Conservation (phyloP, 2,888 invertebrate species). For the Heliconius erato region DNA sequence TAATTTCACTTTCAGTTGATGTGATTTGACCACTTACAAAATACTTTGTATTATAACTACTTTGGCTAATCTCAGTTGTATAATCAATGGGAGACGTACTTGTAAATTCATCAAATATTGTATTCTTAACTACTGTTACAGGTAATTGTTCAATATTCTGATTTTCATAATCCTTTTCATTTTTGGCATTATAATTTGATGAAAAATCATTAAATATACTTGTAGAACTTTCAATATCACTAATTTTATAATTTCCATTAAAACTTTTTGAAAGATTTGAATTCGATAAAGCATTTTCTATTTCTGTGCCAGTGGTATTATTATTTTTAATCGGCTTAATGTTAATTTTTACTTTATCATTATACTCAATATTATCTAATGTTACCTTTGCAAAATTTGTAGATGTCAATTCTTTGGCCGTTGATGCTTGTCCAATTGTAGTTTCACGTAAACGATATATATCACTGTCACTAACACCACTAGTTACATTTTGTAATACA, state of each 20-base stretch:
- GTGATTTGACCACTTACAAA: background rate
- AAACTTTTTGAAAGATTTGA: background rate
- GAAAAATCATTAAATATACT: background rate
- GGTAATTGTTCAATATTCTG: background rate
- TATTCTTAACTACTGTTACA: background rate
- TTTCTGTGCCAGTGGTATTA: background rate
- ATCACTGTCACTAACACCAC: constrained; percentile 37
- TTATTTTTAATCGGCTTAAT: background rate
- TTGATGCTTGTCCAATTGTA: constrained; percentile 8
- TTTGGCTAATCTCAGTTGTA: background rate
- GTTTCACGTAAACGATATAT: background rate
- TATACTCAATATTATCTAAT: constrained; percentile 6
- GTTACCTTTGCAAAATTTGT: constrained; percentile 17
- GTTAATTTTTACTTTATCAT: background rate
- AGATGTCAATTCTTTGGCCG: constrained; percentile 3
- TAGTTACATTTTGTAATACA: constrained; percentile 16
- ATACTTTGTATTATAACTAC: background rate
- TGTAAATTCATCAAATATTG: background rate
- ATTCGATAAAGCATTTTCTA: background rate
- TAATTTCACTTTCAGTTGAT: background rate
- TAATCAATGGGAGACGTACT: background rate
- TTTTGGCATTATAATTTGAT: background rate
- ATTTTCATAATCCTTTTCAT: background rate
- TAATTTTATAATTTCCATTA: background rate
- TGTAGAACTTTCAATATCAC: background rate